These are phyloP conservation scores for Ylistrum balloti DNA, from an alignment of 1,140 invertebrate species.

Conservation along the genomic window DNA sequence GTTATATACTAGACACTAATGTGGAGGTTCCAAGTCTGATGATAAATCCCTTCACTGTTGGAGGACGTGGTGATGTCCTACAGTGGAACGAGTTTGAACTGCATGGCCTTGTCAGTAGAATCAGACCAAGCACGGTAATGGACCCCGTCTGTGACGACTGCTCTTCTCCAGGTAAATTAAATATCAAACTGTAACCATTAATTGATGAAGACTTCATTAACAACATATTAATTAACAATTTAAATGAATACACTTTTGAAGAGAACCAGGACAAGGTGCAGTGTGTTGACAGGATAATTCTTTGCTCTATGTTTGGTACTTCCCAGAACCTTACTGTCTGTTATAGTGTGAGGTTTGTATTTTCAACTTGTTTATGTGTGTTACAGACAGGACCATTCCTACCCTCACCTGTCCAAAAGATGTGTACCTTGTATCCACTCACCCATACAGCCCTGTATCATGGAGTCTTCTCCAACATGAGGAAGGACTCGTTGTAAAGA, in stretches of 20 bases:
- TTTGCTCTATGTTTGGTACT: too few relatives aligned
- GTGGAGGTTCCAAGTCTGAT: neutral
- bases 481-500: neutral
- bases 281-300: too few relatives aligned
- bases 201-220: too few relatives aligned
- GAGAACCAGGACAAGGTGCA: too few relatives aligned
- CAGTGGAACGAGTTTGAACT: conserved; percentile 41
- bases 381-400: neutral
- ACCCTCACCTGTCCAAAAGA: neutral
- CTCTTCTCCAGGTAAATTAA: too few relatives aligned
- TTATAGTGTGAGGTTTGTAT: too few relatives aligned
- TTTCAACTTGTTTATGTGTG: too few relatives aligned
- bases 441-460: neutral
- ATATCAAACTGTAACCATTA: too few relatives aligned
- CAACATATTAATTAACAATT: too few relatives aligned
- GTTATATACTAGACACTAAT: neutral
- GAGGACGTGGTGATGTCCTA: neutral
- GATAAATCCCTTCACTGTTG: neutral
- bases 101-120: neutral
- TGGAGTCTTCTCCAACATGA: neutral
- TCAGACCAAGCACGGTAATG: neutral
- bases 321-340: too few relatives aligned
- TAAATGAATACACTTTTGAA: too few relatives aligned
- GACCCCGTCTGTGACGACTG: neutral
- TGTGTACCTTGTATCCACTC: neutral